Base-by-base conservation (phyloP, 2,888 invertebrate genomes). In the Perizoma affinitatum region DNA sequence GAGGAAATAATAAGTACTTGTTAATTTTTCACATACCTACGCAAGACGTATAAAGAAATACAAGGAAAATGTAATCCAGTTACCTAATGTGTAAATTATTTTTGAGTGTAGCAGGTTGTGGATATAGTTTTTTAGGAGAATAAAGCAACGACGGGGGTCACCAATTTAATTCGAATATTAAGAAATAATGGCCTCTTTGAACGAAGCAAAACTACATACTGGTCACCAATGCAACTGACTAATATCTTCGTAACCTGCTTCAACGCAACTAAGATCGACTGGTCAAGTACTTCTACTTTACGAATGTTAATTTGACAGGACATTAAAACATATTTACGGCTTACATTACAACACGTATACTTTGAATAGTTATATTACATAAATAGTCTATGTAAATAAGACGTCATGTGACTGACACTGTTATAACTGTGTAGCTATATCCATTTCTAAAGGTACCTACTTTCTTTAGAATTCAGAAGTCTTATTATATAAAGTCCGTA, bases 351-450 rank as follows among this genome's bases (percentile, higher is more conserved):
- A 54, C 52, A 52, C n/a, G 44, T 50, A 36, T 49, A 49, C 40
- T n/a, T 44, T 61, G 48, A 57, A 61, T 61, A 10, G 55, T 55
- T 61, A 42, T 61, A 46, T 59, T 59, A 50, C 50, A 54, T 60
- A 55, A 55, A 60, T 51, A 55, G 46, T 38, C 43, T 55, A 55
- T 40, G 45, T 54, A 36, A 46, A 54, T 49, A 50, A 38, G 50
- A 51, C 38, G 60, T 60, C 22, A 45, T 22, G 6, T 46, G 35
- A 46, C 41, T 45, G 54, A 35, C 36, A 36, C 7, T 36, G 48
- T 48, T 51, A 38, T 34, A 34, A 36, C 3, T 38, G 38, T 38
- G 7, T 22, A 22, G 22, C 22, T 22, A 22, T 22, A n/a, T n/a
- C n/a, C n/a, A n/a, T n/a, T n/a, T n/a, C n/a, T n/a, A n/a, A n/a